A percentile compares a stretch with the other conserved stretches of the same genome.
phyloP scores from a whole-genome alignment of 2,888 invertebrate species.

The Beris morrisii region DNA sequence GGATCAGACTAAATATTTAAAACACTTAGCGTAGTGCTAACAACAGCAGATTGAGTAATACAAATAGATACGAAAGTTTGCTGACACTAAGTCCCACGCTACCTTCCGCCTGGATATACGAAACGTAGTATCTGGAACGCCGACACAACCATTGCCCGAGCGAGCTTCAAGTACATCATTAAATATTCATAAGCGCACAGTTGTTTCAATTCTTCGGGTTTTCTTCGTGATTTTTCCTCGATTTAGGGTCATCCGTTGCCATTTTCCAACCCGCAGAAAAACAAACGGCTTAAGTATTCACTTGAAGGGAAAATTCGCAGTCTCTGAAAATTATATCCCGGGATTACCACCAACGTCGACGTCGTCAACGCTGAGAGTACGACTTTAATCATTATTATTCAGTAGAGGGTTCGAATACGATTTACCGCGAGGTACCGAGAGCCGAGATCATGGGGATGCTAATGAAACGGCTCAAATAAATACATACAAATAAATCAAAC shows the following conservation, averaged over 20 bases:
- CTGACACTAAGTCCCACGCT: conserved; percentile 14
- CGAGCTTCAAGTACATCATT: conserved; percentile 24
- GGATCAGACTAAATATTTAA: conserved; percentile 29
- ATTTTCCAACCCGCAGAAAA: conserved; percentile 21
- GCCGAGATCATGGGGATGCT: too few relatives aligned
- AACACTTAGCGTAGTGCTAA: conserved; percentile 23
- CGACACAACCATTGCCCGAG: neutral
- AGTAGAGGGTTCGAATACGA: conserved; percentile 6
- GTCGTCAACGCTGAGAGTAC: too few relatives aligned
- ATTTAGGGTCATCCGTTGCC: conserved; percentile 24
- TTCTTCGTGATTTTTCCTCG: conserved; percentile 22
- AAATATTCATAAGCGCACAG: conserved; percentile 31
- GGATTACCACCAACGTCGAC: too few relatives aligned
- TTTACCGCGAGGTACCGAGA: too few relatives aligned
- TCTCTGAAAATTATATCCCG: too few relatives aligned
- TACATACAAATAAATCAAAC: too few relatives aligned
- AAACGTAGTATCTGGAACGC: neutral
- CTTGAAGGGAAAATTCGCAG: too few relatives aligned
- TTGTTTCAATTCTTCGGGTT: conserved; percentile 27
- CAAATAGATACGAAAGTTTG: conserved; percentile 25
- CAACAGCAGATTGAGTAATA: conserved; percentile 20
- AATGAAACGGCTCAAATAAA: too few relatives aligned
- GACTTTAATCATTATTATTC: conserved; percentile 14
- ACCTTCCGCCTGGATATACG: neutral
- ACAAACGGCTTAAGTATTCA: too few relatives aligned